phyloP scores from a whole-genome alignment of 1,140 invertebrate genomes.

The Cylas formicarius region DNA sequence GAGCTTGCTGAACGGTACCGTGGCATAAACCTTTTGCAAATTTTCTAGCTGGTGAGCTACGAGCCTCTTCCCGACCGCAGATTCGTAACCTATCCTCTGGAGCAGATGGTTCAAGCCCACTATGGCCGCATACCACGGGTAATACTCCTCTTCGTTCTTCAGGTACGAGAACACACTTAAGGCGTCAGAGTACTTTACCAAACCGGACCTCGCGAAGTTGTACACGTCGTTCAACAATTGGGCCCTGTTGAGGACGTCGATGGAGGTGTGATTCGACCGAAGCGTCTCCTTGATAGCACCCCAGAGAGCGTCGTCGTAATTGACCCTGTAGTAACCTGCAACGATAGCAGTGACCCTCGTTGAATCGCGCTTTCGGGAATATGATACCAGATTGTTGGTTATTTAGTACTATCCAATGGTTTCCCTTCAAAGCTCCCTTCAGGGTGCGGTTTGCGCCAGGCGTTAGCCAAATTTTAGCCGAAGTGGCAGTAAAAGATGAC shows the following conservation, averaged over 20 bases:
- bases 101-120: slow-evolving; percentile 47
- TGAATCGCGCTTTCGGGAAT: neutral
- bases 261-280: slow-evolving; percentile 45
- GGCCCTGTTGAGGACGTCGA: slow-evolving; percentile 65
- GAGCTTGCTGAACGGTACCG: slow-evolving; percentile 18
- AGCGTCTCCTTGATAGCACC: slow-evolving; percentile 49
- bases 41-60: neutral
- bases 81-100: no score
- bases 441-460: slow-evolving; percentile 15
- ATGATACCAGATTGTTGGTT: slow-evolving; percentile 53
- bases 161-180: slow-evolving; percentile 54
- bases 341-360: neutral
- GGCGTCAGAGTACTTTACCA: slow-evolving; percentile 43
- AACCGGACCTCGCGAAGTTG: slow-evolving; percentile 47
- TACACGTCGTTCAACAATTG: slow-evolving; percentile 75
- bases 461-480: slow-evolving; percentile 44
- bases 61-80: neutral
- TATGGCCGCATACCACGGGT: slow-evolving; percentile 57
- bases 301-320: slow-evolving; percentile 67
- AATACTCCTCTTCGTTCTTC: slow-evolving; percentile 52
- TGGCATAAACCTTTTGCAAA: slow-evolving; percentile 13
- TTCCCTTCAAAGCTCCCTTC: slow-evolving; percentile 40
- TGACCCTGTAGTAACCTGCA: slow-evolving; percentile 69
- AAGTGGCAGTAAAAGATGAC: slow-evolving; percentile 48
- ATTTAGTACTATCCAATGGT: slow-evolving; percentile 63